Base-by-base conservation (phyloP, 1,140 invertebrate species). In the Acyrthosiphon pisum region DNA sequence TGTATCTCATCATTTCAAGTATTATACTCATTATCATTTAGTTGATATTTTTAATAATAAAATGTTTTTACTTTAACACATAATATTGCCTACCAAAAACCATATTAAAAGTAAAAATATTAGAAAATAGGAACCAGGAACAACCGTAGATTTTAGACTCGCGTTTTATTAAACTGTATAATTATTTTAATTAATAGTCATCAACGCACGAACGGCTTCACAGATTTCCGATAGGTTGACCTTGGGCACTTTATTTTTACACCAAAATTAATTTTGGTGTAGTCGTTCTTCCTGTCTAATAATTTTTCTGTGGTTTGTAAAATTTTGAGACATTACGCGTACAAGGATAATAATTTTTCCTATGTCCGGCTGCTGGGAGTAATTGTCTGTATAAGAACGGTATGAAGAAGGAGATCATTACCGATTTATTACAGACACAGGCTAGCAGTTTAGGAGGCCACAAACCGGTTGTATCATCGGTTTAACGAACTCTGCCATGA, bases 391-490 rank as follows among this genome's bases (percentile, higher is more conserved):
- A n/a, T 37, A 48, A 20, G 46, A 91, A 50, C 35, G 1, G 26
- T n/a, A 56, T 18, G 89, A 18, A 68, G 60, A 14, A 90, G 44
- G 44, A 81, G 90, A 93, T 93, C 91, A 56, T 93, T 93, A 84
- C 76, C 81, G 48, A 93, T 84, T 93, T 93, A 93, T 37, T 56
- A 84, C 48, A 93, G 76, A 93, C 90, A 83, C 91, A 83, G 81
- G 48, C 81, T 30, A 56, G 35, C 91, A 93, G 48, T 92, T 92
- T 92, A 92, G 90, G 90, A 86, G 91, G 91, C 91, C 81, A 93
- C 81, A 84, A 93, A 93, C 91, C 91, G 91, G 91, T 93, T 93
- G 91, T 93, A 93, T 93, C 91, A 84, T 93, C 91, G 91, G 91
- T 93, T 90, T 93, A 93, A 93, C 91, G 91, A 93, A 93, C 91